phyloP scores from a whole-genome alignment of 2,797 vertebrate species.

The Ispidina picta region DNA sequence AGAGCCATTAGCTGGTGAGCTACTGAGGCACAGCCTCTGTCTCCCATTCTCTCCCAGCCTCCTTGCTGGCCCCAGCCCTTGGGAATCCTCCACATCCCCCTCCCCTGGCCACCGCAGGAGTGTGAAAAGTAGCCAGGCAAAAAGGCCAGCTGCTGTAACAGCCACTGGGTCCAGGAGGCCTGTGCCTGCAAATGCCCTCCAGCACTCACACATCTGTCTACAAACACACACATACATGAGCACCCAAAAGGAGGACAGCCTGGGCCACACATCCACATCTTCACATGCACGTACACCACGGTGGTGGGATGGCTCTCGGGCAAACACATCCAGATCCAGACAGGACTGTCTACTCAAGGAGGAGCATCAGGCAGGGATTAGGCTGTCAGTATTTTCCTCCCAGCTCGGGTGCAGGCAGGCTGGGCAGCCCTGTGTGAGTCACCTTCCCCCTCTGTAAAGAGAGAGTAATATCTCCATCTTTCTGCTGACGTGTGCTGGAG shows the following conservation, averaged over 20 bases:
- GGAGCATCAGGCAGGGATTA: background rate
- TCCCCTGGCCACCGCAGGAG: rapidly evolving
- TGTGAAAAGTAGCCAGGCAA: background rate
- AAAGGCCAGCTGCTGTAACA: background rate
- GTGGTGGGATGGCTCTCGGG: rapidly evolving
- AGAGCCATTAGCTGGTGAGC: background rate
- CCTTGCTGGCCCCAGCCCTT: background rate
- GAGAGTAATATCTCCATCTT: background rate
- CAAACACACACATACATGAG: rapidly evolving
- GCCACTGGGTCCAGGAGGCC: background rate
- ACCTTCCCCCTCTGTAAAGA: background rate
- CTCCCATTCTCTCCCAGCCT: background rate
- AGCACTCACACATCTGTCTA: background rate
- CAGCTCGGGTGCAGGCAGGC: background rate
- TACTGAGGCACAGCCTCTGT: background rate
- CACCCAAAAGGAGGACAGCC: background rate
- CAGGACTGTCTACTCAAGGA: background rate
- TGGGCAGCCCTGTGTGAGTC: background rate
- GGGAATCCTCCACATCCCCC: background rate
- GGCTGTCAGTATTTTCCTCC: background rate
- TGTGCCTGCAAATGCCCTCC: background rate
- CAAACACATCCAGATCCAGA: background rate
- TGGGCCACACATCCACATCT: background rate
- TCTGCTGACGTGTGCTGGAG: background rate
- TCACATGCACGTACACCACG: rapidly evolving